Percentiles rank a stretch among this genome's conserved stretches.
Conservation (phyloP, 2,888 invertebrate species). For the Flabesymbios commensalis region DNA sequence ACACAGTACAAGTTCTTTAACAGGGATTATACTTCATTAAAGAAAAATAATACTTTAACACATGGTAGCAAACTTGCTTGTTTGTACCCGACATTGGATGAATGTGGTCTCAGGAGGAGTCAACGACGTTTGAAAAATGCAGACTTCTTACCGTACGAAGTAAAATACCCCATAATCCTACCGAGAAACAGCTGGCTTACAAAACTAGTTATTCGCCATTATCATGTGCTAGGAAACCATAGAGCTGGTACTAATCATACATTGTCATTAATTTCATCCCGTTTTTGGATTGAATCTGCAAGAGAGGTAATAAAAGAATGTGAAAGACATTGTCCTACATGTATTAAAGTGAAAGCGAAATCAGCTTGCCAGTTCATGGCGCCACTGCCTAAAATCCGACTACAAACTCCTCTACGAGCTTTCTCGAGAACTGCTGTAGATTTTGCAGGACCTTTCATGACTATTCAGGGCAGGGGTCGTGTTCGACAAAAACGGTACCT, state of each 20-base stretch:
- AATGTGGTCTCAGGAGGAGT: not conserved
- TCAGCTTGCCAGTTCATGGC: conserved; percentile 13
- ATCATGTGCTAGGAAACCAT: conserved; percentile 19
- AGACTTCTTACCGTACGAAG: conserved; percentile 8
- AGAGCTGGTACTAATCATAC: conserved; percentile 14
- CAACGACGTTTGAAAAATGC: conserved; percentile 6
- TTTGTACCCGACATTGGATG: conserved; percentile 4
- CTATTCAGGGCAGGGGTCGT: conserved; percentile 28
- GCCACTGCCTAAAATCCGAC: conserved; percentile 8
- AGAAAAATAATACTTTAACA: not conserved
- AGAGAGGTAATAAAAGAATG: conserved; percentile 9
- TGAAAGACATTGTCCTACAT: conserved; percentile 9
- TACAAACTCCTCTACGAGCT: conserved; percentile 2
- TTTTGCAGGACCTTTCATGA: conserved; percentile 11
- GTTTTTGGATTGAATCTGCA: conserved; percentile 23
- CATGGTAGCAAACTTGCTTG: not conserved
- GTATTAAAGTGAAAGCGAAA: conserved; percentile 4
- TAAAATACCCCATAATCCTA: conserved; percentile 22
- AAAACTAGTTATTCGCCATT: conserved; percentile 12
- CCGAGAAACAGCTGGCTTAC: conserved; percentile 18
- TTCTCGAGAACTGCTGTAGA: conserved; percentile 6
- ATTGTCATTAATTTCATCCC: conserved; percentile 7
- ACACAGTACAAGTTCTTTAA: not conserved
- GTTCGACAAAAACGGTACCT: conserved; percentile 27
- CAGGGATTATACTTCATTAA: not conserved